Base-by-base conservation (phyloP, 2,797 vertebrate genomes). In the Pseudomugil gertrudae region DNA sequence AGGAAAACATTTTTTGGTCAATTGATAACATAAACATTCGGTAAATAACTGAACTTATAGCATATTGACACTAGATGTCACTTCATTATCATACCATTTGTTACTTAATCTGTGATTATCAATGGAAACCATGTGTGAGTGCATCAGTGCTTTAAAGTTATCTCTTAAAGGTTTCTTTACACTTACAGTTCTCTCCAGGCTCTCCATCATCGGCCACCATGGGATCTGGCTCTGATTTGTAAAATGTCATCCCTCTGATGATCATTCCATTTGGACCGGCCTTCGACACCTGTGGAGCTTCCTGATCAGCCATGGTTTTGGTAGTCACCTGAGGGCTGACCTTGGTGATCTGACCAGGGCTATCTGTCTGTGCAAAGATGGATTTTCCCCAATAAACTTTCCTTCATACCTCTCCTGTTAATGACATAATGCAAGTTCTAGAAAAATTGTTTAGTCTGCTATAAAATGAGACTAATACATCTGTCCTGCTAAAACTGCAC, bases 201-300 rank as follows among this genome's bases (percentile, higher is more conserved):
- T 98, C 95, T 0, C 95, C 94, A 0, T 96, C 95, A 57, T 99
- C 97, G 0, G 93, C 88, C 48, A 88, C 87, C 90, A 91, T 90
- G 0, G 80, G 83, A 58, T 92, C 85, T 21, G 94, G 93, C 74
- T 96, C 95, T 10, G 97, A 95, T 87, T 98, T 99, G 83, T 99
- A 99, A 89, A 97, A 99, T 50, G 97, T 99, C 85, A 99, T 91
- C 30, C 96, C 96, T 78, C 96, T 94, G 78, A 98, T 93, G 56
- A 98, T 92, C 52, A 96, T 94, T 69, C 89, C 90, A 5, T 86
- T 90, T 19, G 81, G 54, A 19, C 84, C 80, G 0, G 74, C 38
- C 80, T 90, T 91, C 1, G 61, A 71, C 65, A 53, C 74, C 57
- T 57, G 84, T 68, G 82, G 30, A 0, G 89, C 72, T 62, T 90